These are phyloP conservation scores for Schizopygopsis malacanthus DNA, from an alignment of 2,797 vertebrate genomes.

Conservation along the genomic window DNA sequence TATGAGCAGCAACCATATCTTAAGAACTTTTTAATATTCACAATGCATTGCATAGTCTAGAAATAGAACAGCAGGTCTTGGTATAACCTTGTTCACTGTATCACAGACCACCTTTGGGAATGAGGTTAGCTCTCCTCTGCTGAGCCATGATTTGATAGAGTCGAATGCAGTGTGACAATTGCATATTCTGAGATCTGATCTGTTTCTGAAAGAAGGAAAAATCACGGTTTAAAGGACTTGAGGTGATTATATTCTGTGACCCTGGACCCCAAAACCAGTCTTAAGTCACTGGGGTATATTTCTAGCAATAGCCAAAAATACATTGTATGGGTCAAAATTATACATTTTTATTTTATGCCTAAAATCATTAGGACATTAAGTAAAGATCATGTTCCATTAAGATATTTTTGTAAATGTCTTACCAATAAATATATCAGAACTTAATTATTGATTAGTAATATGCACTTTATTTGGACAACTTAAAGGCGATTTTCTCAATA, in stretches of 20 bases:
- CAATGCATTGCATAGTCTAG: slow-evolving; percentile 7
- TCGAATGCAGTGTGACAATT: neutral
- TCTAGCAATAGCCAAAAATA: no score
- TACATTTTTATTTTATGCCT: no score
- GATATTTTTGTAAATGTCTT: no score
- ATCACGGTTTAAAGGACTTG: neutral
- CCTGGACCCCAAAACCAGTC: no score
- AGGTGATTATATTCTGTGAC: neutral
- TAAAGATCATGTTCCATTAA: no score
- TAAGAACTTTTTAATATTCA: slow-evolving; percentile 36
- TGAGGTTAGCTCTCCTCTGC: slow-evolving; percentile 10
- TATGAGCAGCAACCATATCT: slow-evolving; percentile 12
- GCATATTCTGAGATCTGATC: neutral
- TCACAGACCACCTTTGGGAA: slow-evolving; percentile 12
- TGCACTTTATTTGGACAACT: no score
- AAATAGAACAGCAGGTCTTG: slow-evolving; percentile 38
- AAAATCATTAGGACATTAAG: no score
- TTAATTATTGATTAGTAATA: no score
- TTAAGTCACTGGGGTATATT: no score
- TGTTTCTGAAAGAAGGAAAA: slow-evolving; percentile 5
- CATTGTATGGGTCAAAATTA: no score
- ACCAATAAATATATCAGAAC: no score
- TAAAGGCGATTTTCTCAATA: no score
- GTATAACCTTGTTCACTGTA: slow-evolving; percentile 43
- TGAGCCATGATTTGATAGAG: slow-evolving; percentile 17